These are phyloP conservation scores for Agriopis leucophaearia DNA, from an alignment of 2,888 invertebrate species.

Conservation along the genomic window DNA sequence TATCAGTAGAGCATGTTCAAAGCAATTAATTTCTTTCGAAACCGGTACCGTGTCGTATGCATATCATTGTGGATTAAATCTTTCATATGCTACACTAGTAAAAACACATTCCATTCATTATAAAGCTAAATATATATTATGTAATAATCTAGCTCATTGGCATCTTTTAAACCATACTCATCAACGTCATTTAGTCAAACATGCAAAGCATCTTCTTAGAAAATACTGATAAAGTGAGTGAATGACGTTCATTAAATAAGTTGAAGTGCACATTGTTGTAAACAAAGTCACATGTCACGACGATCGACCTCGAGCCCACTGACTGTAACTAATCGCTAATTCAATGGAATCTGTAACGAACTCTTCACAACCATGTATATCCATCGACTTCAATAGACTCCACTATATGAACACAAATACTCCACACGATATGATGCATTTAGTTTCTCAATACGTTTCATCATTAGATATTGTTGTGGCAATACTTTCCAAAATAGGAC, in stretches of 20 bases:
- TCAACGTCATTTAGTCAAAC: background rate
- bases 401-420: constrained; percentile 18
- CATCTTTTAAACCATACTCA: background rate
- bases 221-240: constrained; percentile 1
- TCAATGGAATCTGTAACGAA: constrained; percentile 62
- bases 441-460: constrained; percentile 8
- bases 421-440: constrained; percentile 4
- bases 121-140: background rate
- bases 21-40: constrained; percentile 32
- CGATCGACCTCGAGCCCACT: constrained; percentile 57
- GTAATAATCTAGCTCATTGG: background rate
- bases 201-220: background rate
- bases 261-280: constrained; percentile 31
- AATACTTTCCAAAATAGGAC: constrained; percentile 1
- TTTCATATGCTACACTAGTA: constrained; percentile 5
- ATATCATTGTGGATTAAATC: constrained; percentile 34
- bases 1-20: constrained; percentile 31
- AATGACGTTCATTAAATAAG: constrained; percentile 31
- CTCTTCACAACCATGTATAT: constrained; percentile 49
- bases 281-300: constrained; percentile 48
- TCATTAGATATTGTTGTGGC: background rate
- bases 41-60: constrained; percentile 11
- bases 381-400: constrained; percentile 48
- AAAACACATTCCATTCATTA: background rate
- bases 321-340: constrained; percentile 66